Base-by-base conservation (phyloP, 2,888 invertebrate species). In the Fissipunctia ypsillon region DNA sequence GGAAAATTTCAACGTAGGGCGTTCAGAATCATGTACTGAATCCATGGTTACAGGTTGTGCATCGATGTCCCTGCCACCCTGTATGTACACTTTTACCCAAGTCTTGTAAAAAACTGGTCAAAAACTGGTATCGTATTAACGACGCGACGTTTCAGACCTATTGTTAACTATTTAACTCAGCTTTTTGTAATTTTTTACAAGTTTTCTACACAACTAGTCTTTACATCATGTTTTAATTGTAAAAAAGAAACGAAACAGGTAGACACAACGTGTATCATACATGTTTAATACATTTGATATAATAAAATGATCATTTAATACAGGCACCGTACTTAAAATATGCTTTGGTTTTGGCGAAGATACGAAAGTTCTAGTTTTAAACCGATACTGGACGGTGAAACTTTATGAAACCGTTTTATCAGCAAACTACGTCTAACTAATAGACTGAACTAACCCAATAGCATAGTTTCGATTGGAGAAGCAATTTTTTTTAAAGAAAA, bases 291-390 rank as follows among this genome's bases (percentile, higher is more conserved):
- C 9, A 38, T 35, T 7, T 6, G 38, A 35, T 38, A n/a, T 6
- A 22, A 28, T 48, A 16, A 38, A 50, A 50, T 50, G 5, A 41
- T 38, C 38, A n/a, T n/a, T n/a, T n/a, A n/a, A n/a, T n/a, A n/a
- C n/a, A n/a, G n/a, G n/a, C n/a, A n/a, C n/a, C n/a, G n/a, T n/a
- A 38, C 9, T 14, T 22, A 25, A 69, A 28, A 25, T 28, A 38
- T 6, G 28, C 16, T 67, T 25, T 6, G 52, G 14, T 41, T 14
- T 25, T 31, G 14, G 25, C 31, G 25, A 19, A 54, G 19, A 43
- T 52, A 52, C 14, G 19, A 75, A 31, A 63, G 45, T 48, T 73
- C 35, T 73, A 73, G 19, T 31, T 28, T n/a, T 22, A 35, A 50
- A 50, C 31, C 57, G 31, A 59, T 43, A 50, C n/a, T 35, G 28